Evolutionary conservation across 2,797 vertebrate species (phyloP), one percentile per base, ranked within the genome.

Genomic region (Coranthus polyacanthus): DNA sequence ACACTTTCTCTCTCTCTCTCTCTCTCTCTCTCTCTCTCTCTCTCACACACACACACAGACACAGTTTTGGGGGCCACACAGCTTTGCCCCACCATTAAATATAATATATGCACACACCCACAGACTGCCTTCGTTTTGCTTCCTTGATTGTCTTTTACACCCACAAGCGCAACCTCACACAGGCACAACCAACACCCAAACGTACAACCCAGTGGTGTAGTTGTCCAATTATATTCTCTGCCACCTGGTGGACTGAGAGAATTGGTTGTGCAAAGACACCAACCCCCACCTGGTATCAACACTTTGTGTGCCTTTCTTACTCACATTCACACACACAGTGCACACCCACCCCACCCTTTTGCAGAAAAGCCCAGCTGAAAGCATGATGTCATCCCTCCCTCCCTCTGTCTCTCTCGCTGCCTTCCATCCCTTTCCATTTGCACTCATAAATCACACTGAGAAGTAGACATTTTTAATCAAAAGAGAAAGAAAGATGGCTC

Each of bases 391-490:
- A 93, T 88, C 67, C 55, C 68, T 59, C 64, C 32, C 57, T 67
- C 57, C 41, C 73, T 43, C 42, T 52, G 47, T 70, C 70, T 69
- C 65, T 52, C 65, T 44, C 68, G 34, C 29, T 62, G 69, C 75
- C 66, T 68, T 72, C 65, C 79, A 45, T 85, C 64, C 77, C 32
- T 85, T 72, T 75, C 45, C 81, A 75, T 85, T 83, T 70, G 54
- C 67, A 17, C 74, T 78, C 88, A 90, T 93, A 92, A 94, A 93
- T 94, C 91, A 93, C 68, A 20, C 65, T 34, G 74, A 86, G 78
- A 76, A 91, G 84, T 72, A 91, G 90, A 90, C 82, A 50, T 91
- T 93, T 93, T 93, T 94, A 94, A 94, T 94, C 90, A 93, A 91
- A 92, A 89, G 82, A 84, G 84, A 91, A 88, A 90, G 89, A 90